These are phyloP conservation scores for Acanthosoma haemorrhoidale DNA, from an alignment of 2,888 invertebrate species.

Conservation along the genomic window DNA sequence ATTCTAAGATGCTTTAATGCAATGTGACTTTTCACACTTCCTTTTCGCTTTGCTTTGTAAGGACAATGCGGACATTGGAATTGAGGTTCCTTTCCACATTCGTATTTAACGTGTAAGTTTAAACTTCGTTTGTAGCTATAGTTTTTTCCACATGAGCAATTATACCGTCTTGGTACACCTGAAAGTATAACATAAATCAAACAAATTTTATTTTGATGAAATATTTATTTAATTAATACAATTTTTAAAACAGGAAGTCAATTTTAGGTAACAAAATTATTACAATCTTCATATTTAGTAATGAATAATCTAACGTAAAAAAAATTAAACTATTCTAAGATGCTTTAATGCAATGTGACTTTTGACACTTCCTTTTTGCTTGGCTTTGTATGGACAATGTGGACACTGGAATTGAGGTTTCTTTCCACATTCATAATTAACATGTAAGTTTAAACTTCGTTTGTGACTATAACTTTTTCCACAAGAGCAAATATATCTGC, in stretches of 20 bases:
- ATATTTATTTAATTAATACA: too few species aligned
- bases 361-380: slow-evolving; percentile 11
- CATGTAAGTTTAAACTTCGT: slow-evolving; percentile 37
- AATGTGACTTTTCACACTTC: too few species aligned
- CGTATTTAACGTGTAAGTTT: slow-evolving; percentile 38
- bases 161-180: not conserved
- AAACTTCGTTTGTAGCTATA: slow-evolving; percentile 38
- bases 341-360: too few species aligned
- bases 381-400: slow-evolving; percentile 34
- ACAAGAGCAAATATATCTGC: not conserved
- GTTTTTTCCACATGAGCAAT: slow-evolving; percentile 4
- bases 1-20: too few species aligned
- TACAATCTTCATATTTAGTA: too few species aligned
- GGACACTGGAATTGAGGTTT: slow-evolving; percentile 40
- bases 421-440: slow-evolving; percentile 40
- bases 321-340: too few species aligned
- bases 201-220: too few species aligned
- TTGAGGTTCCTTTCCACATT: slow-evolving; percentile 40
- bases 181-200: not conserved
- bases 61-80: slow-evolving; percentile 39
- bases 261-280: too few species aligned
- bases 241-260: too few species aligned
- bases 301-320: too few species aligned
- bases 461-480: slow-evolving; percentile 35
- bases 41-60: slow-evolving; percentile 16